Conservation (phyloP, 2,113 vertebrate species). For the Zapornia atra region DNA sequence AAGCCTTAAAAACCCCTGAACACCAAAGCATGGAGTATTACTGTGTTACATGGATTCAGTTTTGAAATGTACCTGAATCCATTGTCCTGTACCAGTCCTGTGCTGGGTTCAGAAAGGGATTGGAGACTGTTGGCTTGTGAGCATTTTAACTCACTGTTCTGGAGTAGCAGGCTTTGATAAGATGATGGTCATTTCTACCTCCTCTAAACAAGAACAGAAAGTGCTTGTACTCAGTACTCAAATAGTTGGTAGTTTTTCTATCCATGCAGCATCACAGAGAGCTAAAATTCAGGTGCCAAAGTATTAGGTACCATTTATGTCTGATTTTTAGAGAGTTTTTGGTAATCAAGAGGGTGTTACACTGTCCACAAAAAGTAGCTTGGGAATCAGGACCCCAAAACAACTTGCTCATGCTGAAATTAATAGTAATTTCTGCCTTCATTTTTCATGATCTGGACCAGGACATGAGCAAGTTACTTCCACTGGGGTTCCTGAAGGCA, state of each 20-base stretch:
- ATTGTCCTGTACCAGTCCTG: background rate
- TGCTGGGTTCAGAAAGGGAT: background rate
- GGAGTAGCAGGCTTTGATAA: background rate
- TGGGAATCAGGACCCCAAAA: background rate
- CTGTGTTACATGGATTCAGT: background rate
- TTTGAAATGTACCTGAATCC: background rate
- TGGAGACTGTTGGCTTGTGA: background rate
- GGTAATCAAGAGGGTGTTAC: background rate
- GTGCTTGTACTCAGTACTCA: background rate
- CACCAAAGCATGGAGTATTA: background rate
- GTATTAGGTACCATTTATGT: background rate
- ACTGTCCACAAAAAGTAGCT: background rate
- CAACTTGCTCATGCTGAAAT: background rate
- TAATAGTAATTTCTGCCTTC: background rate
- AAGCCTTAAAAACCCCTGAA: background rate
- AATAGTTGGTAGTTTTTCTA: background rate
- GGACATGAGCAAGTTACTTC: background rate
- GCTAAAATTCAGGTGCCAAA: background rate
- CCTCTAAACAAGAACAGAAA: background rate
- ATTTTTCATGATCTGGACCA: background rate
- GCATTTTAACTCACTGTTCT: background rate
- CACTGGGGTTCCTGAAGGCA: background rate
- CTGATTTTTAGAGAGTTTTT: background rate
- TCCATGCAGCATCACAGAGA: background rate
- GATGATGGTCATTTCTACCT: background rate